Percentiles rank a stretch among this genome's conserved stretches.
phyloP scores from a whole-genome alignment of 1,140 invertebrate genomes.

The Nebria ingens region DNA sequence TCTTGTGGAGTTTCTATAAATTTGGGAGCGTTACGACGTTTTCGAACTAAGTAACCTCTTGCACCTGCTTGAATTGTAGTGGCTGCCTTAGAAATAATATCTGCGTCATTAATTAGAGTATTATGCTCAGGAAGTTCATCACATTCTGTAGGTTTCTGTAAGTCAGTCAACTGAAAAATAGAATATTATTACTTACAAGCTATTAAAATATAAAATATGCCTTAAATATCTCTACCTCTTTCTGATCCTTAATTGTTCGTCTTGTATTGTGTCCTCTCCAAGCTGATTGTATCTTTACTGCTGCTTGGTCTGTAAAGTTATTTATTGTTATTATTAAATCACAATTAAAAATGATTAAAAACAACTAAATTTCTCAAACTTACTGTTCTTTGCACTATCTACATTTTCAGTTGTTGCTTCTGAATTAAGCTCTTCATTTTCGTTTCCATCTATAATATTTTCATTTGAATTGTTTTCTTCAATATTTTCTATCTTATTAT shows the following conservation, averaged over 20 bases:
- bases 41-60: neutral
- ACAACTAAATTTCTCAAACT: too few species aligned
- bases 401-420: too few species aligned
- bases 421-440: neutral
- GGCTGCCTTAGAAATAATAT: neutral
- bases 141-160: neutral
- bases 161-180: neutral
- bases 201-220: neutral
- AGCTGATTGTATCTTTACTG: neutral
- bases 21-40: neutral
- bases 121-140: neutral
- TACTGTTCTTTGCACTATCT: too few species aligned
- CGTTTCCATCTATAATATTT: too few species aligned
- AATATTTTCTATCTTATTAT: neutral
- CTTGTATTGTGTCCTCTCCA: neutral
- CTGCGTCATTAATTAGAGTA: neutral
- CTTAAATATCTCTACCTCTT: neutral
- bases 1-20: neutral
- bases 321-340: too few species aligned
- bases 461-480: neutral
- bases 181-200: neutral
- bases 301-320: neutral
- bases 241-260: neutral
- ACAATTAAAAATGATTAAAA: too few species aligned
- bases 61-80: constrained; percentile 1